phyloP scores from a whole-genome alignment of 2,797 vertebrate genomes.

The Hemibagrus guttatus region DNA sequence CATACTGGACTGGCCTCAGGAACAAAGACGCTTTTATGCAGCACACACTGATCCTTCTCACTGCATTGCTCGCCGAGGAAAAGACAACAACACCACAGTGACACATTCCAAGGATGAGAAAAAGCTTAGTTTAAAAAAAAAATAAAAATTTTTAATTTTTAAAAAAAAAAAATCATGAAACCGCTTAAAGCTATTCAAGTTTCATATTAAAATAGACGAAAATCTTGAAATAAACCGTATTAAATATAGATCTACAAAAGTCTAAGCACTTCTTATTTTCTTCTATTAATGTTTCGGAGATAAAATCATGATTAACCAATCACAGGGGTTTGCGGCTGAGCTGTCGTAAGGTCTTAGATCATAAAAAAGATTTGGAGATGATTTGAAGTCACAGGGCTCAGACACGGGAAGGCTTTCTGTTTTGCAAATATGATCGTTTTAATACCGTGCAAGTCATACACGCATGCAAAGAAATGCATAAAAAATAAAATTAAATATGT shows the following conservation, averaged over 20 bases:
- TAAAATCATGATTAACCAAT: not conserved
- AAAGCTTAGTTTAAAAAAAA: not conserved
- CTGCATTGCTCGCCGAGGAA: conserved; percentile 17
- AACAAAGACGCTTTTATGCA: conserved; percentile 51
- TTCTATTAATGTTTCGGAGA: not conserved
- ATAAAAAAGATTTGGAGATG: not conserved
- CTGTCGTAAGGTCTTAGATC: not conserved
- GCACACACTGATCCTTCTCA: conserved; percentile 49
- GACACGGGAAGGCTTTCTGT: not conserved
- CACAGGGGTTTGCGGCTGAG: not conserved
- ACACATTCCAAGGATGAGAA: not conserved
- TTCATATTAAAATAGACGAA: not conserved
- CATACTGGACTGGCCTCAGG: conserved; percentile 11
- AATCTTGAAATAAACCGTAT: not conserved
- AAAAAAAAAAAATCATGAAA: not conserved
- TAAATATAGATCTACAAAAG: not conserved
- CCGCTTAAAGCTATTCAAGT: not conserved
- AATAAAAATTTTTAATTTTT: too few relatives aligned
- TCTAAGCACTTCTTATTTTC: not conserved
- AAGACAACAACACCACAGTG: conserved; percentile 22
- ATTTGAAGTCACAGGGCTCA: not conserved
- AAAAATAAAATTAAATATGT: not conserved
- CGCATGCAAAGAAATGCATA: not conserved
- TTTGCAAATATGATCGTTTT: not conserved
- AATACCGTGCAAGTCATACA: too few relatives aligned